A percentile compares a stretch with the other conserved stretches of the same genome.
Evolutionary conservation across 2,888 invertebrate genomes (phyloP).

Genomic region (Drosophila paramelanica): DNA sequence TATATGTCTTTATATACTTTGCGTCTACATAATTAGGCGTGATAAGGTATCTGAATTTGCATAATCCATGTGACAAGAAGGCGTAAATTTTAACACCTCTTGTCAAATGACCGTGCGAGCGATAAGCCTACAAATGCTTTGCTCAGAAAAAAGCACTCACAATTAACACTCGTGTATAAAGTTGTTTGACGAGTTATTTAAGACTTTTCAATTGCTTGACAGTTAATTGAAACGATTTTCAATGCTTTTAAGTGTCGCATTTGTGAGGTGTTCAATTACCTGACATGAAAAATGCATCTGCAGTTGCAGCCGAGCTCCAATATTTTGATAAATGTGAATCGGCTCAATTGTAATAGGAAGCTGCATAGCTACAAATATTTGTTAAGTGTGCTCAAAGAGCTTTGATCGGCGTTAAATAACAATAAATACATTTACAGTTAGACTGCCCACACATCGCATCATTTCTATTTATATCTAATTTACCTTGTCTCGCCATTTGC

Average conservation of each 20-base stretch:
- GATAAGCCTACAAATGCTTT: conserved; percentile 16
- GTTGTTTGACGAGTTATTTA: conserved; percentile 44
- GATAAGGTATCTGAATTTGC: conserved; percentile 48
- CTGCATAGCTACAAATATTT: conserved; percentile 5
- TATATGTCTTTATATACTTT: neutral
- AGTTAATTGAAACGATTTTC: conserved; percentile 30
- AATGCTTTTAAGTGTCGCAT: conserved; percentile 41
- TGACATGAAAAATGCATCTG: conserved; percentile 62
- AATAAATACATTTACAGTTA: conserved; percentile 22
- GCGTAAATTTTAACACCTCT: conserved; percentile 45
- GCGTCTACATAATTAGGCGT: conserved; percentile 34
- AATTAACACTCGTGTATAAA: conserved; percentile 20
- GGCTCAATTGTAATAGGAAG: conserved; percentile 44
- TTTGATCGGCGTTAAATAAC: conserved; percentile 42
- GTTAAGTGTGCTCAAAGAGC: conserved; percentile 6
- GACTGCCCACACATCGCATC: conserved; percentile 30
- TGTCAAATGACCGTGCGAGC: neutral
- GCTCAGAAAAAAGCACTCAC: neutral
- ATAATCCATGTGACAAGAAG: conserved; percentile 44
- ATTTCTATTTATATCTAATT: conserved; percentile 46
- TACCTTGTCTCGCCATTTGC: conserved; percentile 40
- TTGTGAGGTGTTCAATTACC: conserved; percentile 65
- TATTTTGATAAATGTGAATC: conserved; percentile 29
- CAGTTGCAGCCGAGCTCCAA: conserved; percentile 8
- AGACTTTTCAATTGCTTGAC: conserved; percentile 17